phyloP scores from a whole-genome alignment of 2,888 invertebrate species.

The Nymphalis polychloros region DNA sequence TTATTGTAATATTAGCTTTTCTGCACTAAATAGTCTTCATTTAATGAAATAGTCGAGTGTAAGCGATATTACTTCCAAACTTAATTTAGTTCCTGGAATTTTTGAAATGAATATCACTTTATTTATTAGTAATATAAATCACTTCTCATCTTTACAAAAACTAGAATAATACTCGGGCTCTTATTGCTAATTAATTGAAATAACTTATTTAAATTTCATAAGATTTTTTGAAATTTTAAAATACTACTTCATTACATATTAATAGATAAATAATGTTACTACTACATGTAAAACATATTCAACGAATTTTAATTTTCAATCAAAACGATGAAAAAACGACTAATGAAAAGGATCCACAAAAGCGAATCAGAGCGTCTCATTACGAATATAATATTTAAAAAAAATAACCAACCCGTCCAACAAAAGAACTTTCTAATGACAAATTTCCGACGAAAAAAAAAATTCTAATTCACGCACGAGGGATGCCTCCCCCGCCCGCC shows the following conservation, averaged over 20 bases:
- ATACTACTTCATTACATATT: too few species aligned
- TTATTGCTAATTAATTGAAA: too few species aligned
- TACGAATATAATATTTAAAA: slow-evolving; percentile 35
- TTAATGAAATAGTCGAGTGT: slow-evolving; percentile 7
- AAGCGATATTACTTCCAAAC: not conserved
- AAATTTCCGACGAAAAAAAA: slow-evolving; percentile 64
- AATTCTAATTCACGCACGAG: slow-evolving; percentile 74
- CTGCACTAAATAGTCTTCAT: slow-evolving; percentile 5
- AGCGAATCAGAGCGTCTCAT: slow-evolving; percentile 25
- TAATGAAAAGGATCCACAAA: slow-evolving; percentile 7
- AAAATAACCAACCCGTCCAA: slow-evolving; percentile 36
- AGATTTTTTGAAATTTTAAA: not conserved
- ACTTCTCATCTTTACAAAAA: too few species aligned
- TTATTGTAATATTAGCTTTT: not conserved
- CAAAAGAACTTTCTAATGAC: slow-evolving; percentile 68
- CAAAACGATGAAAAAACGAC: not conserved
- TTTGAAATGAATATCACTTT: slow-evolving; percentile 1
- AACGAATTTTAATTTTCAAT: slow-evolving; percentile 1
- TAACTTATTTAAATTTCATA: too few species aligned
- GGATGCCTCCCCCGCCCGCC: slow-evolving; percentile 42
- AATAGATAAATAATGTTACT: too few species aligned
- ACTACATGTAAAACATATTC: not conserved
- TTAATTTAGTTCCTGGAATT: slow-evolving; percentile 5
- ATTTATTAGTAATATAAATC: not conserved
- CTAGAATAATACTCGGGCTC: too few species aligned